Evolutionary conservation across 37 sponge, comb jelly and placozoan species (phyloP), one percentile per base, ranked within the genome.

Genomic region (Halichondria panicea): DNA sequence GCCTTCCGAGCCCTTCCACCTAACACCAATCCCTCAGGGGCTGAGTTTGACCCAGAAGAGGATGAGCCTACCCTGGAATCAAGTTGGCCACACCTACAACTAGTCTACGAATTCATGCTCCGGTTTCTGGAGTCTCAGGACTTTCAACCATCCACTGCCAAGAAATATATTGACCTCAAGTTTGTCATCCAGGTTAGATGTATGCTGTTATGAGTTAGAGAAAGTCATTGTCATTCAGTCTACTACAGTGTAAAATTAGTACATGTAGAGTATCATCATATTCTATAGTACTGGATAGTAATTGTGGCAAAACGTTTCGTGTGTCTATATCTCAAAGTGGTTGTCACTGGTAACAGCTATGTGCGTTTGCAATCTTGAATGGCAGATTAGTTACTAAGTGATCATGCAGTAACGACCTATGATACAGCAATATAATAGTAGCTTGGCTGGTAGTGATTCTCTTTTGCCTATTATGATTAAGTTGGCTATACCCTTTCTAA

Each of bases 41-140:
- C 88, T 4, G 95, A 98, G 79, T 98, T 84, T 71, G 99, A 98
- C 56, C 99, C 95, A 1, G 99, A 98, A 67, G 99, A 98, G 59
- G 99, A 98, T 63, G 99, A 98, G 43, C 99, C 99, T 1, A 92
- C 95, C 0, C 77, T 98, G 71, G 99, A 98, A 44, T 63, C 99
- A 9, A 82, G 93, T 48, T 98, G 99, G 99, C 99, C 99, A 45
- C 99, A 98, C 65, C 79, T 98, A 15, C 95, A 98, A 72, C 52
- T 98, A 5, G 91, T 98, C 6, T 98, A 98, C 63, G 99, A 95
- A 77, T 87, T 95, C 62, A 88, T 98, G 61, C 91, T 98, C 13
- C 73, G 91, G 48, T 98, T 98, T 55, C 80, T 98, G 43, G 99
- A 98, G 69, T 89, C 93, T 36, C 89, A 85, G 31, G 99, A 98